phyloP scores from a whole-genome alignment of 2,113 vertebrate genomes.

The Epinephelus fuscoguttatus region DNA sequence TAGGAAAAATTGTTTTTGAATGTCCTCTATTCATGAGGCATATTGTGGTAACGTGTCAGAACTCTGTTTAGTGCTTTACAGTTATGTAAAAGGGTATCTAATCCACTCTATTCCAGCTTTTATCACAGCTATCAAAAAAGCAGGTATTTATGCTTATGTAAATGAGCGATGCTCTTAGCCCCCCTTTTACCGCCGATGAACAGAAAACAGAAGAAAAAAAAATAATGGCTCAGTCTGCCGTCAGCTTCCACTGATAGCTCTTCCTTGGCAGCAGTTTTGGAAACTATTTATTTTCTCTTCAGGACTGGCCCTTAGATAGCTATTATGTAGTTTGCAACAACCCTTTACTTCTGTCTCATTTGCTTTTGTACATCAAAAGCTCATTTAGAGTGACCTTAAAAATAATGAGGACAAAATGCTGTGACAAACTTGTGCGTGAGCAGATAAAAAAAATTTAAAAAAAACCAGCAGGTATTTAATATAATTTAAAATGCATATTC shows the following conservation, averaged over 20 bases:
- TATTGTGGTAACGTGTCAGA: slow-evolving; percentile 59
- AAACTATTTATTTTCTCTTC: slow-evolving; percentile 69
- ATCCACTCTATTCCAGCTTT: slow-evolving; percentile 74
- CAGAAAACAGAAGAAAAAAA: slow-evolving; percentile 32
- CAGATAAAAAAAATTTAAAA: neutral
- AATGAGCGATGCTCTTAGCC: slow-evolving; percentile 66
- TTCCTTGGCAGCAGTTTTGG: slow-evolving; percentile 63
- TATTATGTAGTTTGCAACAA: slow-evolving; percentile 70
- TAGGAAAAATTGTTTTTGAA: slow-evolving; percentile 33
- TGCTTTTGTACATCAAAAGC: slow-evolving; percentile 54
- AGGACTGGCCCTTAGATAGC: slow-evolving; percentile 51
- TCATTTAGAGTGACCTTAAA: slow-evolving; percentile 70
- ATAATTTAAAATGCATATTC: slow-evolving; percentile 39
- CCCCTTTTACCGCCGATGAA: slow-evolving; percentile 56
- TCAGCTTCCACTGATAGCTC: slow-evolving; percentile 64
- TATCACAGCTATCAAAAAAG: slow-evolving; percentile 73
- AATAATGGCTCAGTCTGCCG: slow-evolving; percentile 55
- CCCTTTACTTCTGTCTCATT: slow-evolving; percentile 62
- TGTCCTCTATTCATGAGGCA: slow-evolving; percentile 55
- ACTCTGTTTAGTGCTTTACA: slow-evolving; percentile 58
- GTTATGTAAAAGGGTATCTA: slow-evolving; percentile 67
- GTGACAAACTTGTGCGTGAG: slow-evolving; percentile 33
- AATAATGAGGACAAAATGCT: slow-evolving; percentile 54
- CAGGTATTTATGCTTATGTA: slow-evolving; percentile 77
- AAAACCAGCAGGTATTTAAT: slow-evolving; percentile 29